These are phyloP conservation scores for Lypha dubia DNA, from an alignment of 2,888 invertebrate genomes.

Conservation along the genomic window DNA sequence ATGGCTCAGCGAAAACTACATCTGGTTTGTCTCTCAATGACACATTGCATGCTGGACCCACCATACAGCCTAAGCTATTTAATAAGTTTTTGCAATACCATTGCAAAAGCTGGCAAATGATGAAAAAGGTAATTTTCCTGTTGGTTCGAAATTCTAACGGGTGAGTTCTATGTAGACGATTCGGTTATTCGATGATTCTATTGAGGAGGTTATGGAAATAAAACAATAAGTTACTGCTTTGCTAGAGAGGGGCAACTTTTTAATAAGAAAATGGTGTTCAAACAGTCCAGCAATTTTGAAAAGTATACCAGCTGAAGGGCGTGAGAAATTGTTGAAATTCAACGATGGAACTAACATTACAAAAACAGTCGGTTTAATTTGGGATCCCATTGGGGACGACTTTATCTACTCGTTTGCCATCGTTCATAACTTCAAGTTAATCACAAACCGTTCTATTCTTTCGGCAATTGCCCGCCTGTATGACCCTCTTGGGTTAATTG, in stretches of 20 bases:
- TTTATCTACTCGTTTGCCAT: constrained; percentile 49
- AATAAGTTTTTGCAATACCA: constrained; percentile 55
- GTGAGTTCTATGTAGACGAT: constrained; percentile 67
- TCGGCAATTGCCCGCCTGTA: constrained; percentile 45
- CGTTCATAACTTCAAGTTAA: no score
- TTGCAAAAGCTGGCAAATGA: constrained; percentile 56
- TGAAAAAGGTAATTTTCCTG: constrained; percentile 22
- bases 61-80: constrained; percentile 13
- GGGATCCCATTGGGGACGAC: constrained; percentile 31
- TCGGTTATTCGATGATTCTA: constrained; percentile 46
- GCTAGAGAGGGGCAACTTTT: constrained; percentile 39
- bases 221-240: constrained; percentile 14
- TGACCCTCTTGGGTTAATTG: constrained; percentile 58
- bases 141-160: constrained; percentile 37
- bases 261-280: constrained; percentile 58
- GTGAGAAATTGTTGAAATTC: constrained; percentile 39
- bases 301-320: no score
- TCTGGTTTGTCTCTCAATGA: constrained; percentile 32
- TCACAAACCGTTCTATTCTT: constrained; percentile 23
- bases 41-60: not conserved
- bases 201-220: constrained; percentile 44
- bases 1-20: constrained; percentile 44
- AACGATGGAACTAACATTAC: constrained; percentile 46
- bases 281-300: no score
- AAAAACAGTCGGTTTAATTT: constrained; percentile 52